Evolutionary conservation across 2,888 invertebrate species (phyloP).

Genomic region (Meloe dianella): DNA sequence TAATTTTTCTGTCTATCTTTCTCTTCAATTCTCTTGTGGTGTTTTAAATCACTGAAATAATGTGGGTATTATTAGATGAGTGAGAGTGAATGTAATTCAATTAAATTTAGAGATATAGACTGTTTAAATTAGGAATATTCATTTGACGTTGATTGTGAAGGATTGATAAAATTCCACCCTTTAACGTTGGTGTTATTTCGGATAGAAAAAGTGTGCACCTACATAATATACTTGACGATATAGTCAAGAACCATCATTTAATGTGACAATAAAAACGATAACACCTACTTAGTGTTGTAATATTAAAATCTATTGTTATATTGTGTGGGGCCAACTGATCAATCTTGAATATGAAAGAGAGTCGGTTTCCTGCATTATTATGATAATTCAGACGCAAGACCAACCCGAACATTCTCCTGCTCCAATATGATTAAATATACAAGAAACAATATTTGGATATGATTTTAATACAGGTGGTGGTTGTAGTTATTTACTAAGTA

Average conservation of each 20-base stretch:
- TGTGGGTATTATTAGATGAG: slow-evolving; percentile 47
- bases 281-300: slow-evolving; percentile 10
- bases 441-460: background rate
- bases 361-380: slow-evolving; percentile 10
- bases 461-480: background rate
- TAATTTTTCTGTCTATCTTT: slow-evolving; percentile 35
- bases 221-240: background rate
- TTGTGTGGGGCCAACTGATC: slow-evolving; percentile 10
- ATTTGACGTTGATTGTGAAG: slow-evolving; percentile 6
- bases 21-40: background rate
- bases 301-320: slow-evolving; percentile 10
- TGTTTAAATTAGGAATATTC: slow-evolving; percentile 21
- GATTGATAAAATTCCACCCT: background rate
- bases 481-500: background rate
- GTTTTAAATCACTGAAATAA: slow-evolving; percentile 46
- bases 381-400: background rate
- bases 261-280: slow-evolving; percentile 5
- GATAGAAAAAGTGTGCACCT: background rate
- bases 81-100: slow-evolving; percentile 42
- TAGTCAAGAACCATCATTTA: slow-evolving; percentile 6
- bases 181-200: too few relatives aligned
- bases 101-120: slow-evolving; percentile 34
- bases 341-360: slow-evolving; percentile 7
- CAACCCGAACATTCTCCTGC: slow-evolving; percentile 8
- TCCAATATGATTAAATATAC: background rate